Conservation (phyloP, 2,797 vertebrate genomes). For the Tauraco hartlaubi region DNA sequence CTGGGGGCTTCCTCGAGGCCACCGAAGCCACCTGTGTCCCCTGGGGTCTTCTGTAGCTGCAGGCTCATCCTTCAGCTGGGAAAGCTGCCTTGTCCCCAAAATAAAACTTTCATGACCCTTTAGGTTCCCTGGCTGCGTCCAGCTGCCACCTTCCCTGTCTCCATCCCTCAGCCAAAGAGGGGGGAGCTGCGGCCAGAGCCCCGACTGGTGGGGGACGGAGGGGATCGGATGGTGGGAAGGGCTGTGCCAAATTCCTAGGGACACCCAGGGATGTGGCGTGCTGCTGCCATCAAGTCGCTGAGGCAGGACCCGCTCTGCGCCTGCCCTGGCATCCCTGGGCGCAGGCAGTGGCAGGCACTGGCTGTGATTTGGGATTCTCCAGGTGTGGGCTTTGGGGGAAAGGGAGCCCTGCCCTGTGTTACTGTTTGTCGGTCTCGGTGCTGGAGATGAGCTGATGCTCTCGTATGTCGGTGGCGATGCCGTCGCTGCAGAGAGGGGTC, state of each 20-base stretch:
- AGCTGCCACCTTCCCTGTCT: background rate
- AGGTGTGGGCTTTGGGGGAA: background rate
- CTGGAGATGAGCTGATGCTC: background rate
- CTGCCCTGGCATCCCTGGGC: background rate
- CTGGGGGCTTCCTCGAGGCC: background rate
- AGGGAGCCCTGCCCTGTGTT: fast-evolving
- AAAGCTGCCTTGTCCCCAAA: background rate
- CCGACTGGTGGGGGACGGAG: fast-evolving
- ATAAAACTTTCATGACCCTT: background rate
- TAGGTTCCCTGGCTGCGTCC: background rate
- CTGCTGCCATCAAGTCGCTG: background rate
- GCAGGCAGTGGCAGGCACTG: background rate
- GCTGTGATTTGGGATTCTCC: background rate
- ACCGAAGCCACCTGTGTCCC: background rate
- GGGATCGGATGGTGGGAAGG: background rate
- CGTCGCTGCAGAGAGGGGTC: fast-evolving
- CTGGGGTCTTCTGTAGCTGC: background rate
- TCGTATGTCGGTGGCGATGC: fast-evolving
- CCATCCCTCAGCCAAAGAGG: background rate
- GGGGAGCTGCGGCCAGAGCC: background rate
- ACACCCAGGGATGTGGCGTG: background rate
- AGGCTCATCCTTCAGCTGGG: background rate
- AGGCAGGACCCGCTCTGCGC: background rate
- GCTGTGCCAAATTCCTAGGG: background rate
- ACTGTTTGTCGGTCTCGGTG: background rate